Base-by-base conservation (phyloP, 1,140 invertebrate genomes). In the Semibalanus balanoides region DNA sequence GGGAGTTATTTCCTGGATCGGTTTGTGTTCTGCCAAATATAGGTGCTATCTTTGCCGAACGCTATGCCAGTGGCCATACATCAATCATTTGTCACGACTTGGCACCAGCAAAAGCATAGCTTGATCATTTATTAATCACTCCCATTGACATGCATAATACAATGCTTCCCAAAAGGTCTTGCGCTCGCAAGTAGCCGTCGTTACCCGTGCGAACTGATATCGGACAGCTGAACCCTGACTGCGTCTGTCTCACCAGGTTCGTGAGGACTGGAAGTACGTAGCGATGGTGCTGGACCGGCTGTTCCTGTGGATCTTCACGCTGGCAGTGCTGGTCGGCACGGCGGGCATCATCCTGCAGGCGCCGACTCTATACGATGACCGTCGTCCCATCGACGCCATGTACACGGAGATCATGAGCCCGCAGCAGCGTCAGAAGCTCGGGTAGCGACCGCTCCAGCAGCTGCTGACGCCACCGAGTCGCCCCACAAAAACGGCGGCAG, bases 301-400 rank as follows among this genome's bases (percentile, higher is more conserved):
- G 28, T 87, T 90, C 79, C 81, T 89, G 22, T 88, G 86, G 82
- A 85, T 89, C 64, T 89, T 90, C 80, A 86, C 87, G 30, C 82
- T 86, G 27, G 85, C 86, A 7, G 87, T 87, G 77, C 79, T 89
- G 22, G 83, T 97, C 75, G 97, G 94, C 22, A 94, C 93, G 22
- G 93, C 93, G n/a, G 93, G 93, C 30, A 96, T 96, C 80, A 95
- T 96, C 80, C 86, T 96, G 70, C 93, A 96, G 85, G 94, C 94
- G 77, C 94, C 94, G 40, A 94, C 93, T 31, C 87, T 95, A 75
- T 96, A 95, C 85, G 94, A 95, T 84, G 92, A 94, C 82, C 89
- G 86, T 88, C 89, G 86, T 87, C 92, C 86, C 87, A 92, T 85
- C 64, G 84, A 85, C 72, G 70, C 76, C 27, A 27, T 76, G 28